Evolutionary conservation across 2,888 invertebrate genomes (phyloP).

Genomic region (Axea sp.): DNA sequence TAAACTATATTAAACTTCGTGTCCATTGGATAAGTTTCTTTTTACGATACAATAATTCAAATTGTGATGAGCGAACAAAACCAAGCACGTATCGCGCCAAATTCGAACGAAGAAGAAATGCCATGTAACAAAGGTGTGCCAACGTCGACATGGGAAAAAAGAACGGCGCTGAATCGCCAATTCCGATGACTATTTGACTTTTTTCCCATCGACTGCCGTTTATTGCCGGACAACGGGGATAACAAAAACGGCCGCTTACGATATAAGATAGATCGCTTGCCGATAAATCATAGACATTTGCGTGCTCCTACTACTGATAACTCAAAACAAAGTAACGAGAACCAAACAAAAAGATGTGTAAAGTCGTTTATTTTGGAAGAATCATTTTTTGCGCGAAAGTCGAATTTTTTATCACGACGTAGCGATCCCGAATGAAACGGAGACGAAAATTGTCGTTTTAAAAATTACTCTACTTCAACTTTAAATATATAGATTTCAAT

Average conservation of each 20-base stretch:
- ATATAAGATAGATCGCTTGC: slow-evolving; percentile 52
- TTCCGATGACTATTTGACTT: slow-evolving; percentile 21
- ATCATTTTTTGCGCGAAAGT: slow-evolving; percentile 53
- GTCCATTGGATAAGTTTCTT: no score
- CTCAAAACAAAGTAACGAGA: slow-evolving; percentile 29
- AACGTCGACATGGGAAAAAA: slow-evolving; percentile 19
- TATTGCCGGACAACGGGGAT: slow-evolving; percentile 19
- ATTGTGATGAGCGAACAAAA: slow-evolving; percentile 33
- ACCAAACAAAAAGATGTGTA: slow-evolving; percentile 16
- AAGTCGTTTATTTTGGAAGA: slow-evolving; percentile 62
- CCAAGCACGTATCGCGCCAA: slow-evolving; percentile 31
- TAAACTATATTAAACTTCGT: no score
- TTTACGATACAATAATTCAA: no score
- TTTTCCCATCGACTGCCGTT: slow-evolving; percentile 34
- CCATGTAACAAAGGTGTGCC: slow-evolving; percentile 34
- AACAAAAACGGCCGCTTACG: slow-evolving; percentile 35
- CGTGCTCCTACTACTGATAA: slow-evolving; percentile 32
- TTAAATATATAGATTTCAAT: no score
- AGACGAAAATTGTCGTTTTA: slow-evolving; percentile 1
- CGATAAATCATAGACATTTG: slow-evolving; percentile 53
- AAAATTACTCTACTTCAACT: slow-evolving; percentile 9
- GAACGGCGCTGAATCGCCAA: slow-evolving; percentile 39
- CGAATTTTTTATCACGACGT: slow-evolving; percentile 60
- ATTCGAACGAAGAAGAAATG: slow-evolving; percentile 19
- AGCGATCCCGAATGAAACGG: slow-evolving; percentile 10